Conservation (phyloP, 2,888 invertebrate genomes). For the Apoda limacodes region DNA sequence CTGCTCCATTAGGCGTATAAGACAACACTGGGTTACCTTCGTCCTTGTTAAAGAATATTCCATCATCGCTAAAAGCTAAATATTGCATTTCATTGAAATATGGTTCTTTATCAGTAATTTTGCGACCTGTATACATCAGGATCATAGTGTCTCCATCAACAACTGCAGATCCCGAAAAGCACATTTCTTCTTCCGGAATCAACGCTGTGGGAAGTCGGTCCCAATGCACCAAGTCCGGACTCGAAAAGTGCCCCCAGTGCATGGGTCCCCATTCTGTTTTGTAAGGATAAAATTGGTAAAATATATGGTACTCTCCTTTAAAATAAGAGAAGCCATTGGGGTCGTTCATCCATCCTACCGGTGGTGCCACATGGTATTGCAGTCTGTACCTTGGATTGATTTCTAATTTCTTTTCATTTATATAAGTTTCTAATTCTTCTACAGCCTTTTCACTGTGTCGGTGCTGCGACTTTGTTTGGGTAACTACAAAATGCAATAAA, state of each 20-base stretch:
- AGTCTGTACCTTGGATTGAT: constrained; percentile 45
- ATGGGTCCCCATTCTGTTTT: constrained; percentile 52
- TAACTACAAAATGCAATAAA: too few relatives aligned
- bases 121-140: constrained; percentile 55
- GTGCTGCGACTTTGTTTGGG: too few relatives aligned
- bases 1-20: constrained; percentile 38
- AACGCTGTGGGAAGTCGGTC: constrained; percentile 55
- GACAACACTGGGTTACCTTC: constrained; percentile 50
- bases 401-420: constrained; percentile 33
- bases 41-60: constrained; percentile 47
- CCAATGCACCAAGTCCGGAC: constrained; percentile 62
- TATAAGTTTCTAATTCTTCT: constrained; percentile 52
- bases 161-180: constrained; percentile 61
- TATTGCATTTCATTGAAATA: constrained; percentile 47
- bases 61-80: constrained; percentile 49
- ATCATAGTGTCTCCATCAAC: too few relatives aligned
- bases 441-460: too few relatives aligned
- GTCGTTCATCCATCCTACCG: constrained; percentile 68
- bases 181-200: constrained; percentile 48
- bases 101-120: constrained; percentile 32
- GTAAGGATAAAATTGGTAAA: constrained; percentile 66
- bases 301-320: constrained; percentile 62
- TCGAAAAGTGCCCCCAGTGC: constrained; percentile 54
- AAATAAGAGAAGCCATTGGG: constrained; percentile 59
- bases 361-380: constrained; percentile 48